Base-by-base conservation (phyloP, 2,113 vertebrate genomes). In the Pseudorectes ferrugineus region DNA sequence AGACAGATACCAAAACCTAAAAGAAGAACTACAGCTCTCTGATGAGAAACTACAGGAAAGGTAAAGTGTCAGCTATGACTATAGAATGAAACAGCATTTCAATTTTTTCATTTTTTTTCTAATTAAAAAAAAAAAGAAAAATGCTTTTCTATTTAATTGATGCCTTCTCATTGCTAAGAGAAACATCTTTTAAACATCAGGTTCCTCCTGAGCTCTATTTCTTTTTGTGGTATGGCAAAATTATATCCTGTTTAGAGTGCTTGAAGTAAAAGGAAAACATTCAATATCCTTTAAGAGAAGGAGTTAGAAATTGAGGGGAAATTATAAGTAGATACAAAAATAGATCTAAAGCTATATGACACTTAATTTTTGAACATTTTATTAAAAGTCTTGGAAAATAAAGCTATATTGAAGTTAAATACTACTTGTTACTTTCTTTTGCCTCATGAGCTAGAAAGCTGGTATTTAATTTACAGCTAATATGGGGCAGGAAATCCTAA, bases 1-100 rank as follows among this genome's bases (percentile, higher is more conserved):
- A 97, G 99, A 99, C 96, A 98, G 99, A 85, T 99, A 99, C 68
- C 97, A 98, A 92, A 96, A 94, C 12, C 91, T 99, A 31, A 99
- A 99, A 95, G 98, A 99, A 71, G 97, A 98, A 31, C 97, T 99
- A 13, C 97, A 99, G 31, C 73, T 99, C 20, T 98, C 97, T 33
- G 98, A 99, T 88, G 97, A 98, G 62, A 97, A 99, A 33, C 97
- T 99, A 17, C 97, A 98, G 67, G 92, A 98, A 92, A 99, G 99
- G 99, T 99, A 97, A 97, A 67, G 67, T 83, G 29, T 46, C 25
- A 9, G 7, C 22, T 35, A 4, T 0, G 0, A 70, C 14, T 81
- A 10, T 24, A 29, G 21, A 65, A 73, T 63, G 31, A 72, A 80
- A 25, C 11, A 61, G 4, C 11, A 14, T 57, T 58, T 88, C 9